Evolutionary conservation across 1,140 invertebrate species (phyloP), one percentile per base, ranked within the genome.

Genomic region (Drosophila sucinea): DNA sequence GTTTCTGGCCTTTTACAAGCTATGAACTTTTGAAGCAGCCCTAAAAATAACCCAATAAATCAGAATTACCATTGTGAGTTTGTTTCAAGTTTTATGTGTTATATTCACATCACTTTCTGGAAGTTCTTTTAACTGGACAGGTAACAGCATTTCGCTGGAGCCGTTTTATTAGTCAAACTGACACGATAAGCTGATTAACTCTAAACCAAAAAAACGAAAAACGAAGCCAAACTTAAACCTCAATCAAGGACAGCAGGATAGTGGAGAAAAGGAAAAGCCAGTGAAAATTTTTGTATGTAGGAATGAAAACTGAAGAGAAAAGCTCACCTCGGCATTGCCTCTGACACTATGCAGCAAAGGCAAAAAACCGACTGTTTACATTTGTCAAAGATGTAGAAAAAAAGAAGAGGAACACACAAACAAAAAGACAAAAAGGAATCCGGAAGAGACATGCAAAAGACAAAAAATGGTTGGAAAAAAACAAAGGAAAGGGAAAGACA

Each of bases 121-220:
- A 35, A 35, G 5, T 35, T 35, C 33, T 35, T 10, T 38, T 11
- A 17, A 17, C 25, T 10, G 44, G 7, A 1, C 23, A 51, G 44
- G 23, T 51, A 51, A 7, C 23, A 5, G 6, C 8, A 25, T 6
- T 47, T 47, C 7, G 1, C 44, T 25, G 17, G 17, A 17, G 5
- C 25, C 44, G 23, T 79, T 78, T 78, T 86, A 87, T 77, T 83
- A 82, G 83, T 79, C 83, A 86, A 82, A 86, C 79, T 86, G 82
- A 82, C 83, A 86, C 72, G 72, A 72, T 86, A 87, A 86, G 83
- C 83, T 86, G 83, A 86, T 86, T 86, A 86, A 83, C 83, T 86
- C 83, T 79, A 86, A 86, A 83, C 83, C 83, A 79, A 82, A 65
- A 60, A 61, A 61, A 63, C 55, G 60, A 76, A 69, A 69, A 63